Percentiles rank a stretch among this genome's conserved stretches.
phyloP scores from a whole-genome alignment of 2,888 invertebrate genomes.

The Tetragonisca angustula region DNA sequence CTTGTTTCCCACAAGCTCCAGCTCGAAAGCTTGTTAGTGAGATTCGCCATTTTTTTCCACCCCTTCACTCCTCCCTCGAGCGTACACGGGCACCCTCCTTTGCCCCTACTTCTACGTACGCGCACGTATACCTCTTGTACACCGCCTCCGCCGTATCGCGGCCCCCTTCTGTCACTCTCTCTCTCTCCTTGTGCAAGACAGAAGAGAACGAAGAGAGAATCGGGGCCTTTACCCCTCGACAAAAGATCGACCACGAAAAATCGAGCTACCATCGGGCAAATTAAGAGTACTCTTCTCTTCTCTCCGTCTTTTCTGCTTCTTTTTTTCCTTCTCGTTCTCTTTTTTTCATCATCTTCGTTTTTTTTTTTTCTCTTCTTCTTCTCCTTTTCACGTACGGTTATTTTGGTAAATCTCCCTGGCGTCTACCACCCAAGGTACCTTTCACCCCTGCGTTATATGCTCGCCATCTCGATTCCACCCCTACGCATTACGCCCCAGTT shows the following conservation, averaged over 20 bases:
- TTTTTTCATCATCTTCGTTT: not conserved
- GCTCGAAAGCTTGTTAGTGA: constrained; percentile 81
- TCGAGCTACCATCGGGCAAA: constrained; percentile 60
- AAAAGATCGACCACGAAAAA: constrained; percentile 64
- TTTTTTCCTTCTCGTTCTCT: constrained; percentile 28
- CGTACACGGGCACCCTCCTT: constrained; percentile 25
- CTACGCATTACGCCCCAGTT: constrained; percentile 68
- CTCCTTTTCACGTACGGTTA: constrained; percentile 31
- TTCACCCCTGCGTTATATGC: not conserved
- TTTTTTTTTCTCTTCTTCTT: not conserved
- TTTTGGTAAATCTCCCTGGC: not conserved
- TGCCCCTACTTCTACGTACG: constrained; percentile 25
- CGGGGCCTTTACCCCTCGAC: constrained; percentile 53
- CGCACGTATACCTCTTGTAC: constrained; percentile 51
- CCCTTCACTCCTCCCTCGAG: constrained; percentile 9
- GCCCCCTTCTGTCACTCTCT: constrained; percentile 45
- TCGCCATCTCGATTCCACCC: constrained; percentile 1
- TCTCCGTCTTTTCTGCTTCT: not conserved
- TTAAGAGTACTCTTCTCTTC: constrained; percentile 32
- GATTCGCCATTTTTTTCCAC: constrained; percentile 76
- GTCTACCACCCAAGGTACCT: not conserved
- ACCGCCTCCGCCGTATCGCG: constrained; percentile 47
- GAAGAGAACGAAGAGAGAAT: constrained; percentile 28
- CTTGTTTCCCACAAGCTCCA: constrained; percentile 65
- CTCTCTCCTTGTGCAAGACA: not conserved